Evolutionary conservation across 2,113 vertebrate species (phyloP).

Genomic region (Fulmarus glacialis): DNA sequence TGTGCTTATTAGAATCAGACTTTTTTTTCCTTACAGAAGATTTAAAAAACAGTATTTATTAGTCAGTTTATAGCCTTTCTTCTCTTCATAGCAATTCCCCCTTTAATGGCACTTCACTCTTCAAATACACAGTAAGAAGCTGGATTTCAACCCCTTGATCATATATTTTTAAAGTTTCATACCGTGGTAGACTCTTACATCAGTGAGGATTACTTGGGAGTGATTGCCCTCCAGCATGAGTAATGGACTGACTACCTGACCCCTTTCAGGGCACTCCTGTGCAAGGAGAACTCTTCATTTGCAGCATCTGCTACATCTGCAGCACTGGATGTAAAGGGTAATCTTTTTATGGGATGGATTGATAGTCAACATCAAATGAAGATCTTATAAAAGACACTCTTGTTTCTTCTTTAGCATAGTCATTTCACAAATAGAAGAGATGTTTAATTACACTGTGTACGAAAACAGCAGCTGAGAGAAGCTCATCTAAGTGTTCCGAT

Average conservation of each 20-base stretch:
- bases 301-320: neutral
- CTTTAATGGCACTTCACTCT: neutral
- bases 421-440: neutral
- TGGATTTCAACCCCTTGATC: neutral
- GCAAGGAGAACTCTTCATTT: neutral
- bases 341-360: neutral
- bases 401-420: neutral
- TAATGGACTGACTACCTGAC: neutral
- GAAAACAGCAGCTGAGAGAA: neutral
- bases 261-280: neutral
- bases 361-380: neutral
- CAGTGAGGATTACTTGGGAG: neutral
- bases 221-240: neutral
- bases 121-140: neutral
- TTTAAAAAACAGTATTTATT: neutral
- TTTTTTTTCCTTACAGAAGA: neutral
- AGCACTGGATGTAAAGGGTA: neutral
- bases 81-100: neutral
- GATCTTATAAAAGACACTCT: neutral
- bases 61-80: neutral
- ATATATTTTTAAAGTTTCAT: neutral
- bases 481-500: neutral
- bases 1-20: neutral
- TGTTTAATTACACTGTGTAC: neutral
- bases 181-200: neutral